Conservation (phyloP, 2,888 invertebrate genomes). For the Ptychoptera contaminata region DNA sequence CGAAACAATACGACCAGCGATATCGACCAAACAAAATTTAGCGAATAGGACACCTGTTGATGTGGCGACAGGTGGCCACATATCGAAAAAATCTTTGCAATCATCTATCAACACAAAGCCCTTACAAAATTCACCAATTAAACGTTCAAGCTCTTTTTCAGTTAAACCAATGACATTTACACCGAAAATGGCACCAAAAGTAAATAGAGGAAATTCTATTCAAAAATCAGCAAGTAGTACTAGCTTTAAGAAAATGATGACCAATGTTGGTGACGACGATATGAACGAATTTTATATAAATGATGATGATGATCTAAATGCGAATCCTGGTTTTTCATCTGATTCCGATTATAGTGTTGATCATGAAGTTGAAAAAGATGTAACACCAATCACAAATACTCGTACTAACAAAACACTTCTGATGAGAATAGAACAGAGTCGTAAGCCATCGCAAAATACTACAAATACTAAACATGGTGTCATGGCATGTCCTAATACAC, state of each 20-base stretch:
- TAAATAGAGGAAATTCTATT: conserved; percentile 13
- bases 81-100: neutral
- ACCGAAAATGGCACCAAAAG: conserved; percentile 5
- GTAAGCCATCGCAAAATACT: conserved; percentile 16
- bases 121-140: conserved; percentile 30
- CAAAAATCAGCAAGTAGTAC: conserved; percentile 31
- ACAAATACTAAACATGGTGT: conserved; percentile 16
- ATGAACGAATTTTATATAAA: conserved; percentile 29
- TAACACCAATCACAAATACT: conserved; percentile 34
- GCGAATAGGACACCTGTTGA: too few species aligned
- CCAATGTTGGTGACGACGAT: conserved; percentile 23
- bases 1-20: too few species aligned
- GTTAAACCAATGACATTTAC: conserved; percentile 25
- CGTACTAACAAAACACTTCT: conserved; percentile 59
- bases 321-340: conserved; percentile 16
- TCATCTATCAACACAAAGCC: neutral
- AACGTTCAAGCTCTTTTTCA: conserved; percentile 52
- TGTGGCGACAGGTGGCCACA: too few species aligned
- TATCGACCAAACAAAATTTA: too few species aligned
- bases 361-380: conserved; percentile 27
- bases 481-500: conserved; percentile 37
- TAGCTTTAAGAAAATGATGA: conserved; percentile 26
- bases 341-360: conserved; percentile 36
- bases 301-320: conserved; percentile 23
- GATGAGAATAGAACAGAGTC: conserved; percentile 37